Base-by-base conservation (phyloP, 2,797 vertebrate species). In the Sebastes diploproa region DNA sequence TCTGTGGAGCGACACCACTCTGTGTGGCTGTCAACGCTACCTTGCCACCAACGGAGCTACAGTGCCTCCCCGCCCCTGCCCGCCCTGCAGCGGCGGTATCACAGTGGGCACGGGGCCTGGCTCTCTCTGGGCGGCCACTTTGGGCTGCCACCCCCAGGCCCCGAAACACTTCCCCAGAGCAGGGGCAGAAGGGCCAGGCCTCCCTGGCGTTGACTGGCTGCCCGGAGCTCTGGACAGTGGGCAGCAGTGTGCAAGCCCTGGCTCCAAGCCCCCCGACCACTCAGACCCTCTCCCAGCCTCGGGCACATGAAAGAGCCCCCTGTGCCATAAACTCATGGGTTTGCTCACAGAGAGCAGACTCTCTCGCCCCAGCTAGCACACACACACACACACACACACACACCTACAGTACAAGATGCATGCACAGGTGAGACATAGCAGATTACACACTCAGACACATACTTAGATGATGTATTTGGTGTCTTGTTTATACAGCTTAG, bases 301-400 rank as follows among this genome's bases (percentile, higher is more conserved):
- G 90, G 90, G 93, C 94, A 96, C 95, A 96, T 96, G 95, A 96
- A 96, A 96, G 95, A 88, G 84, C 87, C 92, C 91, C 95, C 95
- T 96, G 95, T 96, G 94, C 90, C 94, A 93, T 95, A 93, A 95
- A 95, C 92, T 86, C 93, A 92, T 84, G 89, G 91, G 87, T 89
- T 89, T 89, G 83, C 82, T 85, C 90, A 94, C 92, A 91, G 84
- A 89, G 78, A 88, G 86, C 87, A 84, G 82, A 82, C 86, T 86
- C 84, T 86, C 86, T 83, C 81, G 86, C 88, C 71, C 82, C 65
- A 60, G 58, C 78, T 76, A 56, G 4, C 68, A 65, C 65, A 75
- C 58, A 23, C 55, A 65, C 52, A 55, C 50, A 52, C 52, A 54
- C 54, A 55, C 22, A 56, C 22, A 56, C 54, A 55, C 36, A 38